A percentile compares a stretch with the other conserved stretches of the same genome.
Conservation (phyloP, 2,113 vertebrate species). For the Progne subis region DNA sequence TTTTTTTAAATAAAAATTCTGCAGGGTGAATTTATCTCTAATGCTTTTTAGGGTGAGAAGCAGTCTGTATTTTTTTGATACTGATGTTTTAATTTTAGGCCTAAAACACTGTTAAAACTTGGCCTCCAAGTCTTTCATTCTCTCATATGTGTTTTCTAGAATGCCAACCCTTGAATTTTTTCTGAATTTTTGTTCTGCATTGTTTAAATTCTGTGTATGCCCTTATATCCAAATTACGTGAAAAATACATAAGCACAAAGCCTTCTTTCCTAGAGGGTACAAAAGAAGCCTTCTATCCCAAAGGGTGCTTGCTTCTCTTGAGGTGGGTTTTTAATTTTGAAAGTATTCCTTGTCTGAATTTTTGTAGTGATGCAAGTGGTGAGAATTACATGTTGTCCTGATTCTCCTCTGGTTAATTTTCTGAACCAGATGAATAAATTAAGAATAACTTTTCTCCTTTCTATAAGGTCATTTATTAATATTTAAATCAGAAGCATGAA, state of each 20-base stretch:
- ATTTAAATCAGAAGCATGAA: neutral
- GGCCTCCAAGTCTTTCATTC: neutral
- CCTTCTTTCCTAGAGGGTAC: neutral
- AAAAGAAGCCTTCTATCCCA: neutral
- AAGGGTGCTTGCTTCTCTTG: neutral
- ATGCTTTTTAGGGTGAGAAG: neutral
- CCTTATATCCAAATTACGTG: neutral
- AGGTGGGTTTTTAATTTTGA: neutral
- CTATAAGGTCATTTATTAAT: neutral
- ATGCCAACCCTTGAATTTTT: neutral
- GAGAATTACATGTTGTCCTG: neutral
- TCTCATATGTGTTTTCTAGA: neutral
- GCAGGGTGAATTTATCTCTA: neutral
- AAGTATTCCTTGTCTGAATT: neutral
- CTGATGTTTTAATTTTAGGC: neutral
- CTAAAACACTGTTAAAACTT: neutral
- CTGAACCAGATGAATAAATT: neutral
- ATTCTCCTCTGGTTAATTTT: neutral
- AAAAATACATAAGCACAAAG: neutral
- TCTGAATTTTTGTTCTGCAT: neutral
- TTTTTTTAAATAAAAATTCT: neutral
- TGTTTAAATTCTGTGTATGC: neutral
- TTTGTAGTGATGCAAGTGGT: neutral
- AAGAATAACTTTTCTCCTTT: neutral
- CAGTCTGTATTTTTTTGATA: neutral